A percentile compares a stretch with the other conserved stretches of the same genome.
Conservation (phyloP, 2,888 invertebrate genomes). For the Andrena marginata region DNA sequence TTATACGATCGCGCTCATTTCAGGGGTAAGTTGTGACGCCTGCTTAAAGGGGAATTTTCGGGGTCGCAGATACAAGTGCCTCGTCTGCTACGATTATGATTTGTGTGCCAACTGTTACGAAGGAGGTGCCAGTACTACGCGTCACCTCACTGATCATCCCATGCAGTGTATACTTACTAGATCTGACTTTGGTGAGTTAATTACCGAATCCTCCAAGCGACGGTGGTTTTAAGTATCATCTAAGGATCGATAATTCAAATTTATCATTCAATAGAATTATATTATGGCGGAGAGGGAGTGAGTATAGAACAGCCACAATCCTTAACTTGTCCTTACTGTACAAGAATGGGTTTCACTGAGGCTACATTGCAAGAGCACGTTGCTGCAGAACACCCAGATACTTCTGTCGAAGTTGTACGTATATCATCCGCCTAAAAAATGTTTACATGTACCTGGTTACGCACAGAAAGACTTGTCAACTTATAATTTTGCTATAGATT, state of each 20-base stretch:
- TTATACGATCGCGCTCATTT: constrained; percentile 46
- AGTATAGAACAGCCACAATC: constrained; percentile 97
- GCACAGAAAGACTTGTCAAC: background rate
- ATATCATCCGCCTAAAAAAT: constrained; percentile 27
- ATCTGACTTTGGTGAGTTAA: constrained; percentile 95
- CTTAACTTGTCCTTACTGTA: constrained; percentile 99
- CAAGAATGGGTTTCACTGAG: constrained; percentile 98
- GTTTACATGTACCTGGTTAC: background rate
- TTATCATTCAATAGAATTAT: constrained; percentile 89
- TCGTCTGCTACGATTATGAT: constrained; percentile 99
- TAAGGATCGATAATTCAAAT: background rate
- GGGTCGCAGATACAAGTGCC: constrained; percentile 99
- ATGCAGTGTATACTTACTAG: constrained; percentile 99
- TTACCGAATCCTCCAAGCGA: background rate
- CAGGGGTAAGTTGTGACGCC: constrained; percentile 99
- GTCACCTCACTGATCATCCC: constrained; percentile 98
- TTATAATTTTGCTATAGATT: constrained; percentile 87
- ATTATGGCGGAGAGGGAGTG: constrained; percentile 97
- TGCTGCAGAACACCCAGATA: constrained; percentile 95
- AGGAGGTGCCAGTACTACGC: constrained; percentile 94
- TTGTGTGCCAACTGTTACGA: constrained; percentile 98
- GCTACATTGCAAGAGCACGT: constrained; percentile 96
- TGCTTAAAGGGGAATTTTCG: constrained; percentile 99
- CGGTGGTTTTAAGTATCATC: background rate
- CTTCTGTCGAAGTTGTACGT: constrained; percentile 94